These are phyloP conservation scores for Psephotus haematonotus DNA, from an alignment of 2,113 vertebrate genomes.

Conservation along the genomic window DNA sequence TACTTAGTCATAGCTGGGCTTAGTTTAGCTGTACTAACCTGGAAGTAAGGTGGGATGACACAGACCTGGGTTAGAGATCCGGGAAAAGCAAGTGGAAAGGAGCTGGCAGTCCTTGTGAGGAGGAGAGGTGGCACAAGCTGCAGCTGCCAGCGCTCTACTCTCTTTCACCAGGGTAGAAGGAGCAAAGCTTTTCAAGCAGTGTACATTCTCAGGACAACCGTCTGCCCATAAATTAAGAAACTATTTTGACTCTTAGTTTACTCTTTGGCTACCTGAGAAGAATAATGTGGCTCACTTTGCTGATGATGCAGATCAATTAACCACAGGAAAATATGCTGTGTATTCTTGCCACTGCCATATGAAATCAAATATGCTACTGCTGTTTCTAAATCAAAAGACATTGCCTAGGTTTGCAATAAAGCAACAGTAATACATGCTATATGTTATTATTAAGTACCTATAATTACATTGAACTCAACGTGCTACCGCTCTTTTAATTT, in stretches of 20 bases:
- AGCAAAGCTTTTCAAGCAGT: too few species aligned
- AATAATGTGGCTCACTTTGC: not conserved
- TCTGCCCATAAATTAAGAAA: not conserved
- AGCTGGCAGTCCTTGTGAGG: too few species aligned
- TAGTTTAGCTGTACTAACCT: too few species aligned
- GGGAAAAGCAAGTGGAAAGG: too few species aligned
- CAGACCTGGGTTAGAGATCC: too few species aligned
- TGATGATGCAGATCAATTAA: not conserved
- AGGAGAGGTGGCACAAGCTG: too few species aligned
- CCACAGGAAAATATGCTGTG: not conserved
- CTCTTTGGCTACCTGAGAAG: not conserved
- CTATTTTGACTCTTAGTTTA: not conserved
- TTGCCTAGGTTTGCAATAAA: not conserved
- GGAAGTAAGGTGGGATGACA: too few species aligned
- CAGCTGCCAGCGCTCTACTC: too few species aligned
- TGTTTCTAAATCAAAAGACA: not conserved
- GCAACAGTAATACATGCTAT: not conserved
- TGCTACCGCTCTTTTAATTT: not conserved
- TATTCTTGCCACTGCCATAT: not conserved
- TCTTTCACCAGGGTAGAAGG: too few species aligned
- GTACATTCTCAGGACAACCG: not conserved
- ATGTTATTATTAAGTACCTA: not conserved
- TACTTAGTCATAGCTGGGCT: too few species aligned
- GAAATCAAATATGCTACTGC: not conserved
- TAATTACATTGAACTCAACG: not conserved